Conservation (phyloP, 2,888 invertebrate genomes). For the Ophonus ardosiacus region DNA sequence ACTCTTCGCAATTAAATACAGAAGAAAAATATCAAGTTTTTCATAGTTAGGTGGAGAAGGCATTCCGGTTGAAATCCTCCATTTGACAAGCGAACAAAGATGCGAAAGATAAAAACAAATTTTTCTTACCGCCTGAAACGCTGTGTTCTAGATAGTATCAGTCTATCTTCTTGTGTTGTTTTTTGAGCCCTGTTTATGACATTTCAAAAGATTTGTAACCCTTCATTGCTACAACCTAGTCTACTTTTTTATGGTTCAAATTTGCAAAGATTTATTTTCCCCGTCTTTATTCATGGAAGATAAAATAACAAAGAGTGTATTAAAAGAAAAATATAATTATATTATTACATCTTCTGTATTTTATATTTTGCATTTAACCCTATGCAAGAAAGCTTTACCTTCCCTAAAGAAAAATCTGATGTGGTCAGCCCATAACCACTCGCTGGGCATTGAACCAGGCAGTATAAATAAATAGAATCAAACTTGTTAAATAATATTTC, state of each 20-base stretch:
- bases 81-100: slow-evolving; percentile 18
- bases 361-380: too few species aligned
- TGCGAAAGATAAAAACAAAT: slow-evolving; percentile 40
- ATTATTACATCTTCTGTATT: not conserved
- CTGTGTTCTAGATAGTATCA: slow-evolving; percentile 47
- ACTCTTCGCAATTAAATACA: slow-evolving; percentile 17
- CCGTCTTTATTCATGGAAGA: not conserved
- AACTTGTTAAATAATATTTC: too few species aligned
- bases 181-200: slow-evolving; percentile 40
- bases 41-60: not conserved
- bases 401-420: too few species aligned
- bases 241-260: slow-evolving; percentile 25
- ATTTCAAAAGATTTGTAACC: slow-evolving; percentile 35
- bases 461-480: too few species aligned
- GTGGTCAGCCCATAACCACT: too few species aligned
- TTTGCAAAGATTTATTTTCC: not conserved
- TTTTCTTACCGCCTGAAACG: slow-evolving; percentile 47
- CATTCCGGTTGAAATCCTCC: not conserved
- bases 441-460: too few species aligned
- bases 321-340: slow-evolving; percentile 1
- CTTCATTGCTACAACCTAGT: slow-evolving; percentile 21
- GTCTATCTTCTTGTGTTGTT: slow-evolving; percentile 48
- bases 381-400: too few species aligned
- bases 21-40: slow-evolving; percentile 19
- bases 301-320: not conserved